These are phyloP conservation scores for Chymomyza amoena DNA, from an alignment of 2,888 invertebrate species.

Conservation along the genomic window DNA sequence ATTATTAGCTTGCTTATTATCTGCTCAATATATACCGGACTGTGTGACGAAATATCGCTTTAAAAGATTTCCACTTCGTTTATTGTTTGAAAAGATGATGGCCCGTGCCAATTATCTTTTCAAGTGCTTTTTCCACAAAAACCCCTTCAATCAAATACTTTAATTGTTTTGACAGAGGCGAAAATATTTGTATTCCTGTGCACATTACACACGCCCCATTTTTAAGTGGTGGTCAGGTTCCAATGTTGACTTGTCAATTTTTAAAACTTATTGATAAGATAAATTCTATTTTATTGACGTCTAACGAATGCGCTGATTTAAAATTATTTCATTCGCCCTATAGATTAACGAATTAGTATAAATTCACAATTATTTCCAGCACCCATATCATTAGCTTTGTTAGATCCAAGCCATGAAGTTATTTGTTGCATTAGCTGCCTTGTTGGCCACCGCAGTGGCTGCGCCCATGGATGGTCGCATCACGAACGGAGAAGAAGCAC, in stretches of 20 bases:
- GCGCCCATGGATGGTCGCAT: conserved; percentile 11
- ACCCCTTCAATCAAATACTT: not conserved
- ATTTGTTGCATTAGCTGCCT: not conserved
- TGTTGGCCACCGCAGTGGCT: conserved; percentile 1
- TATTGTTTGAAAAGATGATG: not conserved
- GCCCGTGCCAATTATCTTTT: not conserved
- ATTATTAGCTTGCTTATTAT: not conserved
- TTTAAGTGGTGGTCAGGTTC: not conserved
- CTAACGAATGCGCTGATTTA: no score
- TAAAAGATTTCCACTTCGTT: not conserved
- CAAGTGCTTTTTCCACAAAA: not conserved
- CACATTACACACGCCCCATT: not conserved
- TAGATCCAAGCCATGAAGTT: not conserved
- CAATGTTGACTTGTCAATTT: no score
- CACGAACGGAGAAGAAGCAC: conserved; percentile 45
- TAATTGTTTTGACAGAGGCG: not conserved
- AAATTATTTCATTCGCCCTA: not conserved
- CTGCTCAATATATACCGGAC: not conserved
- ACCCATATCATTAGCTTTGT: not conserved
- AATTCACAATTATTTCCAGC: not conserved
- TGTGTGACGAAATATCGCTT: not conserved
- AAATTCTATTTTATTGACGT: not conserved
- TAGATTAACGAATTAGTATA: not conserved
- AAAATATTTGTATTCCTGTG: not conserved
- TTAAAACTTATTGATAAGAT: no score